Base-by-base conservation (phyloP, 1,140 invertebrate species). In the Protaetia brevitarsis region DNA sequence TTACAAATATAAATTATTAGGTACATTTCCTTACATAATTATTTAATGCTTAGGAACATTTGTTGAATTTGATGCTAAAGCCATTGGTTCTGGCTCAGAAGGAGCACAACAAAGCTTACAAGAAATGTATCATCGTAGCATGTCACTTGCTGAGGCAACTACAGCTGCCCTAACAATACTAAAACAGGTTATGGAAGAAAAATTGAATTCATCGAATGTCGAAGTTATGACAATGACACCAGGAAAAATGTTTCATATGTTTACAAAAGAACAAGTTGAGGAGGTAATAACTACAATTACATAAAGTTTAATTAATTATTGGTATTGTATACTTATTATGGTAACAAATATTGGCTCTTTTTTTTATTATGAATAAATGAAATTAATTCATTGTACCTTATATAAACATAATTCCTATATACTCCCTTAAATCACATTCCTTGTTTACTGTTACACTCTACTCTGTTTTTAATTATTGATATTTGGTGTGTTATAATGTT, bases 121-220 rank as follows among this genome's bases (percentile, higher is more conserved):
- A 91, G 86, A 87, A 68, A 79, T 83, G n/a, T 88, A 85, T 68
- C 84, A 86, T 67, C 80, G 82, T 41, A 92, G 93, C 8, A 96
- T 99, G 91, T 96, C 92, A 0, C 79, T 99, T n/a, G 89, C 93
- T 67, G 96, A 99, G 82, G 97, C 97, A 11, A 89, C 95, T 63
- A 96, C 95, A 75, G 79, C 92, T 30, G 90, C 95, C 2, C 80
- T 99, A 11, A 95, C 91, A 6, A 99, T 99, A 75, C 80, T 99
- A 1, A 99, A 99, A 77, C 97, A 99, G 83, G 97, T 99, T 0
- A 99, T 99, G 98, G 98, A 99, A 79, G 98, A 99, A 80, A 99
- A 99, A 81, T 79, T 99, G 0, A 98, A 93, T 69, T 93, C 95
- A 27, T 95, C 91, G 30, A 99, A 99, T 83, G 96, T 99, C 56